These are phyloP conservation scores for Tangara arthus DNA, from an alignment of 2,797 vertebrate species.

Conservation along the genomic window DNA sequence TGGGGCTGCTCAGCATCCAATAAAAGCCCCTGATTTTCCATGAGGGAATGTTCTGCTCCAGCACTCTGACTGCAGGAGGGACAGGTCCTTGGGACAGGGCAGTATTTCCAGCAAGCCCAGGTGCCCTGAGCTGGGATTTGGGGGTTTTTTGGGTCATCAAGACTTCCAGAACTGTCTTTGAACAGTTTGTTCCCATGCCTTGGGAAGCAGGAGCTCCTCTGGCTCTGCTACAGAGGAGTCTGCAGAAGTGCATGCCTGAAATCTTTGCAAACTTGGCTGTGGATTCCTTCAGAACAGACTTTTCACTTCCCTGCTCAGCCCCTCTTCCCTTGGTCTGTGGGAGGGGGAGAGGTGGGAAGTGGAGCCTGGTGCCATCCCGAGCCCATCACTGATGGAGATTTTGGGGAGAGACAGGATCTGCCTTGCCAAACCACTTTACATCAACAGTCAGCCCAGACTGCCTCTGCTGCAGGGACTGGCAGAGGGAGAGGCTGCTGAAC, in stretches of 20 bases:
- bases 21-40: not conserved
- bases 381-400: not conserved
- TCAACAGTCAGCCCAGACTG: constrained; percentile 8
- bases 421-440: constrained; percentile 47
- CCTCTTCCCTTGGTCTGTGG: not conserved
- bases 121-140: not conserved
- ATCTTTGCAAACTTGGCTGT: not conserved
- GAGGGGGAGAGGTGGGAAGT: not conserved
- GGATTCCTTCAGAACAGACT: not conserved
- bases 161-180: not conserved
- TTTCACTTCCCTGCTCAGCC: not conserved
- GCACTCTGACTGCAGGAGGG: not conserved
- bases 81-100: not conserved
- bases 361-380: not conserved
- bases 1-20: not conserved
- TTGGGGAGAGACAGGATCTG: not conserved
- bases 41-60: not conserved
- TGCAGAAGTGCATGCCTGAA: not conserved
- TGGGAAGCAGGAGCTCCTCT: not conserved
- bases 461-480: constrained; percentile 56
- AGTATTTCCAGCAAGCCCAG: not conserved
- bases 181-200: not conserved
- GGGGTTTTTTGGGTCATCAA: not conserved
- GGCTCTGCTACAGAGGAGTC: not conserved
- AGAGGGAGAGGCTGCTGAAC: constrained; percentile 40